Conservation (phyloP, 2,888 invertebrate genomes). For the Sinhomidia bicolor region DNA sequence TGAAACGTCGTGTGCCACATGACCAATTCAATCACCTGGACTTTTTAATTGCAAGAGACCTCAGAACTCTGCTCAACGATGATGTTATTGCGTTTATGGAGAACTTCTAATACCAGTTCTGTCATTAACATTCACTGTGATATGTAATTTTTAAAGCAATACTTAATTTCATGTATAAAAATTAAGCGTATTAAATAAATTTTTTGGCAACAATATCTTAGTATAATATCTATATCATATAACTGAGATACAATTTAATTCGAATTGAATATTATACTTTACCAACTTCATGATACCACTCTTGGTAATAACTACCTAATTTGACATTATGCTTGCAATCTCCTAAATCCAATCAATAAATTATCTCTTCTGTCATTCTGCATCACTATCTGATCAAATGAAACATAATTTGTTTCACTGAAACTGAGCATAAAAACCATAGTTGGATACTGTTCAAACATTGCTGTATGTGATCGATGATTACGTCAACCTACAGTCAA, state of each 20-base stretch:
- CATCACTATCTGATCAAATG: not conserved
- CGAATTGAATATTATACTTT: too few relatives aligned
- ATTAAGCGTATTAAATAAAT: too few relatives aligned
- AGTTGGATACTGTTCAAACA: too few relatives aligned
- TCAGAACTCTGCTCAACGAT: slow-evolving; percentile 85
- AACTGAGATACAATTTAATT: too few relatives aligned
- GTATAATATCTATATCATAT: too few relatives aligned
- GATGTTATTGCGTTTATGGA: slow-evolving; percentile 82
- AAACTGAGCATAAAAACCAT: not conserved
- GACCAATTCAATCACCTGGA: slow-evolving; percentile 89
- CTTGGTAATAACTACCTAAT: too few relatives aligned
- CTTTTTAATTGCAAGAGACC: slow-evolving; percentile 87
- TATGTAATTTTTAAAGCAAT: not conserved
- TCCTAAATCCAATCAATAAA: not conserved
- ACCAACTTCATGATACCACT: too few relatives aligned
- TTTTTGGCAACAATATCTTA: too few relatives aligned
- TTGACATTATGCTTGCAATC: too few relatives aligned
- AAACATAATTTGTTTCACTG: too few relatives aligned
- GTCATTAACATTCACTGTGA: not conserved
- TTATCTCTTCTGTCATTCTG: not conserved
- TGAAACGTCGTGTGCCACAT: slow-evolving; percentile 85
- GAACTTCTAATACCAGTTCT: slow-evolving; percentile 7
- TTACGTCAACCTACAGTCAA: not conserved
- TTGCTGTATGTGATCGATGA: too few relatives aligned
- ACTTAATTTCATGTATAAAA: too few relatives aligned